Percentiles rank a stretch among this genome's conserved stretches.
phyloP scores from a whole-genome alignment of 2,888 invertebrate species.

The Drosophila parthenogenetica region DNA sequence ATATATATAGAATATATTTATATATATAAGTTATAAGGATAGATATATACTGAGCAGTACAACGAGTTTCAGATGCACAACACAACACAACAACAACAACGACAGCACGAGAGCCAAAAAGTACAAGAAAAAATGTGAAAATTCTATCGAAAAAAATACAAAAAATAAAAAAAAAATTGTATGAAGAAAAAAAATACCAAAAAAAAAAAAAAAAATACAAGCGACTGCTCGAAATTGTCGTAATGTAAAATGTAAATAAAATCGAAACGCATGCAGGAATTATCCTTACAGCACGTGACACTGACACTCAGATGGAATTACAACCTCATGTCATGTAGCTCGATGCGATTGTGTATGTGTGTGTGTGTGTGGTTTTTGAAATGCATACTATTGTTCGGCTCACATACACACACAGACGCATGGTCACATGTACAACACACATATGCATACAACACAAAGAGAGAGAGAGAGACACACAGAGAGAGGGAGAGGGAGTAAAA shows the following conservation, averaged over 20 bases:
- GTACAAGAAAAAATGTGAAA: not conserved
- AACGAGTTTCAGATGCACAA: constrained; percentile 19
- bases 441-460: constrained; percentile 6
- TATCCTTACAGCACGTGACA: constrained; percentile 72
- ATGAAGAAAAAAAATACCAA: not conserved
- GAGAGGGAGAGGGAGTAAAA: not conserved
- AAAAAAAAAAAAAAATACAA: constrained; percentile 29
- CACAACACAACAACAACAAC: constrained; percentile 29
- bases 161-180: not conserved
- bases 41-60: constrained; percentile 19
- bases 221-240: constrained; percentile 44
- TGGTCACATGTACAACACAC: not conserved
- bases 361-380: constrained; percentile 30
- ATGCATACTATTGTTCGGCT: constrained; percentile 52
- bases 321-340: constrained; percentile 28
- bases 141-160: not conserved
- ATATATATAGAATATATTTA: not conserved
- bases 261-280: constrained; percentile 75
- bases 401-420: constrained; percentile 7
- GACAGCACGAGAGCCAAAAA: constrained; percentile 11
- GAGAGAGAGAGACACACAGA: not conserved
- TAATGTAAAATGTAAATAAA: constrained; percentile 71
- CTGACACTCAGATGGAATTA: constrained; percentile 63
- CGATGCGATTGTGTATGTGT: constrained; percentile 19
- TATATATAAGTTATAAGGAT: not conserved